Evolutionary conservation across 2,888 invertebrate species (phyloP).

Genomic region (Macrophya alboannulata): DNA sequence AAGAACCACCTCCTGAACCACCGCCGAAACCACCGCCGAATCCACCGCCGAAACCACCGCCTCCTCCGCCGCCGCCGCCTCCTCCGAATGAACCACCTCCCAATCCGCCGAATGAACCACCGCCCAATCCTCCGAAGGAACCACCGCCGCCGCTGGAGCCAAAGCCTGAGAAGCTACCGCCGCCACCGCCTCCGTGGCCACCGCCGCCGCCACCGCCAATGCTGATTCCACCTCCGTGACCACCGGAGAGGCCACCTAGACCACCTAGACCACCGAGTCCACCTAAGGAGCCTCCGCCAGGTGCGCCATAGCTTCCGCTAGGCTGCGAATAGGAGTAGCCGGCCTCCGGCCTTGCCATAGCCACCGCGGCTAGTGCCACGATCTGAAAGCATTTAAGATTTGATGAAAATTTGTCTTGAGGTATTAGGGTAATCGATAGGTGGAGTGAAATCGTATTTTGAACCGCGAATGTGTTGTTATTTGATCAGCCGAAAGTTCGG

Average conservation of each 20-base stretch:
- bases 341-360: slow-evolving; percentile 78
- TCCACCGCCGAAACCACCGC: slow-evolving; percentile 59
- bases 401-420: slow-evolving; percentile 5
- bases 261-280: slow-evolving; percentile 63
- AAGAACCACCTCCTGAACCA: slow-evolving; percentile 80
- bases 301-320: slow-evolving; percentile 73
- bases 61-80: slow-evolving; percentile 61
- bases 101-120: slow-evolving; percentile 60
- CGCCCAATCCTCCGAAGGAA: slow-evolving; percentile 24
- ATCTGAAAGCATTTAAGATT: slow-evolving; percentile 69
- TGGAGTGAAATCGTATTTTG: neutral
- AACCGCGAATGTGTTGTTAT: neutral
- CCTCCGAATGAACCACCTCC: slow-evolving; percentile 60
- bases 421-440: neutral
- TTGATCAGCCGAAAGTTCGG: neutral
- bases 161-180: slow-evolving; percentile 61
- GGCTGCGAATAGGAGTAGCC: slow-evolving; percentile 75
- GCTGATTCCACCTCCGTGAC: slow-evolving; percentile 64
- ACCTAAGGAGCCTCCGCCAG: slow-evolving; percentile 66
- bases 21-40: slow-evolving; percentile 65
- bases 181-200: slow-evolving; percentile 62
- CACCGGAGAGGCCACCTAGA: slow-evolving; percentile 62
- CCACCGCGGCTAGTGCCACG: slow-evolving; percentile 77
- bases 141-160: slow-evolving; percentile 63
- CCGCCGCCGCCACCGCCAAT: slow-evolving; percentile 59